These are phyloP conservation scores for Sorex araneus DNA, from an alignment of 2,113 vertebrate species.

Conservation along the genomic window DNA sequence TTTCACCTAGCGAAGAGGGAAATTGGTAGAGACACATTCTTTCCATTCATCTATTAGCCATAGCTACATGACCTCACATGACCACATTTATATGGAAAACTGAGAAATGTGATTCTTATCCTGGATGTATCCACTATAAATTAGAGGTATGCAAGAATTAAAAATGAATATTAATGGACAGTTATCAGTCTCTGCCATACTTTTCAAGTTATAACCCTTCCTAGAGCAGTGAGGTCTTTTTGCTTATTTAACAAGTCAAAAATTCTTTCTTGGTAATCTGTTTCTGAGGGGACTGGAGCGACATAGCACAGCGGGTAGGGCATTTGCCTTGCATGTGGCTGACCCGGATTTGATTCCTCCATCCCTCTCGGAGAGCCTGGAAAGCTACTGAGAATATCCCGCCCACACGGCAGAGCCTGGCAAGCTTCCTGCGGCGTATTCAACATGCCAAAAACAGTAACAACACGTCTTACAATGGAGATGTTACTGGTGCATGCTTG, in stretches of 20 bases:
- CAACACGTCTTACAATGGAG: too few species aligned
- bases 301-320: too few species aligned
- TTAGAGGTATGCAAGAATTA: slow-evolving; percentile 46
- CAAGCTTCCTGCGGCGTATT: too few species aligned
- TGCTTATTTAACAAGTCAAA: slow-evolving; percentile 46
- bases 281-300: too few species aligned
- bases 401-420: too few species aligned
- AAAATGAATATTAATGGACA: slow-evolving; percentile 28
- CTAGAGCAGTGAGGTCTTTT: not conserved
- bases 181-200: not conserved
- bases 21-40: slow-evolving; percentile 43
- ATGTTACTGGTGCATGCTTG: too few species aligned
- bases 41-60: slow-evolving; percentile 53
- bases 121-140: slow-evolving; percentile 32
- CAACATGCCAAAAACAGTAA: too few species aligned
- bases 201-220: slow-evolving; percentile 8
- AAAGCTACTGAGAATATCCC: too few species aligned
- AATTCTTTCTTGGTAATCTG: not conserved
- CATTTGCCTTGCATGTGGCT: too few species aligned
- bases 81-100: slow-evolving; percentile 49
- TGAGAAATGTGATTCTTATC: slow-evolving; percentile 56
- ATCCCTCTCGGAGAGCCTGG: too few species aligned
- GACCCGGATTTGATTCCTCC: not conserved
- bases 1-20: slow-evolving; percentile 38
- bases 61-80: slow-evolving; percentile 50